Conservation (phyloP, 2,113 vertebrate genomes). For the Parotia lawesii region DNA sequence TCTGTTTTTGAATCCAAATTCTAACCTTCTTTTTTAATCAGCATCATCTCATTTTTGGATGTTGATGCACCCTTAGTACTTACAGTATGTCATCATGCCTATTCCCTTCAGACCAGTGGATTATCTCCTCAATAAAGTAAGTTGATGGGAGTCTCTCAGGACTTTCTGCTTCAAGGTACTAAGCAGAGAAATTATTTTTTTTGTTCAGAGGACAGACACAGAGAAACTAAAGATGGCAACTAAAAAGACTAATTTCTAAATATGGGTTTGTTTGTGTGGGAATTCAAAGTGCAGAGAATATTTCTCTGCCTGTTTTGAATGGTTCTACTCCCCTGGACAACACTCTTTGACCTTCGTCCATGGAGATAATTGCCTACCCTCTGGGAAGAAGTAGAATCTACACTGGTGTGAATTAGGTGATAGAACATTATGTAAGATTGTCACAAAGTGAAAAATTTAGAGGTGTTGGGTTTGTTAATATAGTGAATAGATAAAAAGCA, state of each 20-base stretch:
- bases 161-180: background rate
- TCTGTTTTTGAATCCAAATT: background rate
- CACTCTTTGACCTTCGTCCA: too few species aligned
- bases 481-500: too few species aligned
- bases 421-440: too few species aligned
- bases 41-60: background rate
- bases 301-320: too few species aligned
- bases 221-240: background rate
- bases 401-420: too few species aligned
- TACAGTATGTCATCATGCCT: background rate
- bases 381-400: too few species aligned
- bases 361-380: too few species aligned
- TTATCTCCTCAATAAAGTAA: background rate
- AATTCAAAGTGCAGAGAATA: too few species aligned
- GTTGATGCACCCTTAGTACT: background rate
- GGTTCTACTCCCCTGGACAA: too few species aligned
- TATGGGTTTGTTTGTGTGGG: background rate
- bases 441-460: too few species aligned
- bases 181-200: background rate
- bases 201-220: background rate
- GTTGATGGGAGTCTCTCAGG: background rate
- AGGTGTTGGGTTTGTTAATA: too few species aligned
- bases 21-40: background rate
- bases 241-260: background rate
- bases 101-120: background rate